A percentile compares a stretch with the other conserved stretches of the same genome.
Conservation (phyloP, 1,140 invertebrate genomes). For the Drosophila miranda region DNA sequence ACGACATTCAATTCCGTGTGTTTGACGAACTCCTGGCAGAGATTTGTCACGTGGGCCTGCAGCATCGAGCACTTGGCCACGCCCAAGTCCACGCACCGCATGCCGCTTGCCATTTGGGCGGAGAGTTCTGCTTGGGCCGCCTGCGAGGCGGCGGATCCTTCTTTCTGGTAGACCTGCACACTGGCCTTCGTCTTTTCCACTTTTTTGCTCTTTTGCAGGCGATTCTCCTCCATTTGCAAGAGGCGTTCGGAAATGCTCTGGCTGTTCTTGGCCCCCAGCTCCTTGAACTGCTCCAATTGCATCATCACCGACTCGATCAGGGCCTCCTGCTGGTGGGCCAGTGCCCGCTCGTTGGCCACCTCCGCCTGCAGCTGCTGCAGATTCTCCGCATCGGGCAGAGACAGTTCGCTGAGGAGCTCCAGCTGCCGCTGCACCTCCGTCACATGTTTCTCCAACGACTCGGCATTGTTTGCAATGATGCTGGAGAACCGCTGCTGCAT, state of each 20-base stretch:
- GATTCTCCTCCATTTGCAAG: conserved; percentile 40
- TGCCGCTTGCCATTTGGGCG: conserved; percentile 41
- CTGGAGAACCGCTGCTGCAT: conserved; percentile 53
- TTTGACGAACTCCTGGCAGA: conserved; percentile 32
- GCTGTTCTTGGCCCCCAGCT: conserved; percentile 46
- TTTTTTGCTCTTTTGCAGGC: conserved; percentile 23
- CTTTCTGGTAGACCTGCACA: conserved; percentile 36
- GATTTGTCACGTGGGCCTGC: conserved; percentile 58
- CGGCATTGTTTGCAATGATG: conserved; percentile 43
- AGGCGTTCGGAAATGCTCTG: conserved; percentile 42
- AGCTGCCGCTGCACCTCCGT: conserved; percentile 43
- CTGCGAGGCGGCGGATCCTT: conserved; percentile 15
- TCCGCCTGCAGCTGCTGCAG: conserved; percentile 53
- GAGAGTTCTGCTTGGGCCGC: conserved; percentile 41
- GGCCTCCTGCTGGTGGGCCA: conserved; percentile 49
- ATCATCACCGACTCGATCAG: conserved; percentile 49
- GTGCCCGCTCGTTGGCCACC: conserved; percentile 47
- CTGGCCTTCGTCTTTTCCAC: conserved; percentile 27
- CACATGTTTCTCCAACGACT: conserved; percentile 46
- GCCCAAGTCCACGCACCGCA: conserved; percentile 48
- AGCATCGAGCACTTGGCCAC: conserved; percentile 59
- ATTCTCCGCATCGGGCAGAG: conserved; percentile 44
- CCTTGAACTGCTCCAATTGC: conserved; percentile 60
- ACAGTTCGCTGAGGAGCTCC: conserved; percentile 35
- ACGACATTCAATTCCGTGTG: conserved; percentile 36